Conservation (phyloP, 1,140 invertebrate species). For the Drosophila lini region DNA sequence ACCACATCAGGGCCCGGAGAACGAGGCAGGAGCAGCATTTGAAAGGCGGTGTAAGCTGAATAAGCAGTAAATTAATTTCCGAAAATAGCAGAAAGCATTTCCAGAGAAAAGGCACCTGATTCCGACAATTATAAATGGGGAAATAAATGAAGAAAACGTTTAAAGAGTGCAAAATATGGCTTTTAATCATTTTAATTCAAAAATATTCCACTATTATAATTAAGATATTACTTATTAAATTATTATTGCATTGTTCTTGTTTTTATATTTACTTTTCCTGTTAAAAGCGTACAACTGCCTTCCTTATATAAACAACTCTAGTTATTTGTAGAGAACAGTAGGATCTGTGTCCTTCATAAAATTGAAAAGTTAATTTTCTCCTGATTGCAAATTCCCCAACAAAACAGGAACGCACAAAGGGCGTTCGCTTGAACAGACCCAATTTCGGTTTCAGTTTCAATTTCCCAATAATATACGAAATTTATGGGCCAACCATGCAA, state of each 20-base stretch:
- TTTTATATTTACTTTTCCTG: not conserved
- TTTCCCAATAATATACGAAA: conserved; percentile 49
- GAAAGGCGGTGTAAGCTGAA: conserved; percentile 44
- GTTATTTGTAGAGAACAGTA: not conserved
- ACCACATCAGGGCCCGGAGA: not conserved
- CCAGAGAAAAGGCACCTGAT: conserved; percentile 8
- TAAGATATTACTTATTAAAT: not conserved
- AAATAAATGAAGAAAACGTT: not conserved
- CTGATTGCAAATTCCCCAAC: not conserved
- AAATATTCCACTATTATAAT: not conserved
- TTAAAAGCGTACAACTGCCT: not conserved
- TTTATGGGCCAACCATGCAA: conserved; percentile 47
- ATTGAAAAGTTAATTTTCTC: conserved; percentile 32
- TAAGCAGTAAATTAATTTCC: conserved; percentile 61
- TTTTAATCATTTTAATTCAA: not conserved
- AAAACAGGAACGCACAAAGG: not conserved
- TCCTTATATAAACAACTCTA: not conserved
- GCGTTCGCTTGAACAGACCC: conserved; percentile 5
- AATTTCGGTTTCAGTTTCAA: conserved; percentile 37
- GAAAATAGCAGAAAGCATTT: conserved; percentile 25
- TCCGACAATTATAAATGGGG: conserved; percentile 14
- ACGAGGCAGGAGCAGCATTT: conserved; percentile 13
- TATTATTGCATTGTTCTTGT: too few relatives aligned
- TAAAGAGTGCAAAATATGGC: not conserved
- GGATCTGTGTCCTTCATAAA: not conserved